These are phyloP conservation scores for Chelmon rostratus DNA, from an alignment of 2,797 vertebrate species.

Conservation along the genomic window DNA sequence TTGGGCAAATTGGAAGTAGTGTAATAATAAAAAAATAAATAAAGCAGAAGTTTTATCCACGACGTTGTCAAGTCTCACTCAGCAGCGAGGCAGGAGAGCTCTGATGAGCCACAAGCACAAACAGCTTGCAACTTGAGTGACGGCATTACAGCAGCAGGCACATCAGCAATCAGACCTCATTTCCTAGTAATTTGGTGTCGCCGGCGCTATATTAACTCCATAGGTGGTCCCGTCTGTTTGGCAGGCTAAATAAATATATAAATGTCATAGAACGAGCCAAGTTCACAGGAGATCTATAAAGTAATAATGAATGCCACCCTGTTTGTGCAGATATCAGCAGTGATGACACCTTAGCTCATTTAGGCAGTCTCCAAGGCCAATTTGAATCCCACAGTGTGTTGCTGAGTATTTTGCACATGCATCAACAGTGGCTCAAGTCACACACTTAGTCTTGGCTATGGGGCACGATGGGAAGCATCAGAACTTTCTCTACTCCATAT, in stretches of 20 bases:
- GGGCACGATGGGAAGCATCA: neutral
- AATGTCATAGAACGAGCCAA: slow-evolving; percentile 45
- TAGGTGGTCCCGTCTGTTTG: slow-evolving; percentile 80
- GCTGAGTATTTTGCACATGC: neutral
- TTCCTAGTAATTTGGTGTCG: slow-evolving; percentile 77
- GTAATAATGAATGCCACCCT: slow-evolving; percentile 50
- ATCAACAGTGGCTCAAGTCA: neutral
- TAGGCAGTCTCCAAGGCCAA: slow-evolving; percentile 7
- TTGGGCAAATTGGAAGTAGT: slow-evolving; percentile 34
- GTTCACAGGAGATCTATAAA: slow-evolving; percentile 52
- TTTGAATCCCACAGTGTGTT: slow-evolving; percentile 5
- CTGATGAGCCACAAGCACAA: slow-evolving; percentile 71
- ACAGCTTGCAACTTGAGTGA: slow-evolving; percentile 78
- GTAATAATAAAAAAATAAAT: slow-evolving; percentile 33
- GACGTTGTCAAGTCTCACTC: slow-evolving; percentile 48
- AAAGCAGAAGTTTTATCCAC: slow-evolving; percentile 44
- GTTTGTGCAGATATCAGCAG: slow-evolving; percentile 38
- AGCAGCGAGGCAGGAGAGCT: slow-evolving; percentile 37
- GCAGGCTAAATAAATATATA: slow-evolving; percentile 68
- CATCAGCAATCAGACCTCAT: slow-evolving; percentile 81
- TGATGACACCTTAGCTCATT: slow-evolving; percentile 25
- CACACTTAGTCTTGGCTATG: neutral
- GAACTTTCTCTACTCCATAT: slow-evolving; percentile 17
- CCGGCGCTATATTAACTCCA: slow-evolving; percentile 70
- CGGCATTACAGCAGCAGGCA: slow-evolving; percentile 68